These are phyloP conservation scores for Dasysyrphus albostriatus DNA, from an alignment of 2,888 invertebrate genomes.

Conservation along the genomic window DNA sequence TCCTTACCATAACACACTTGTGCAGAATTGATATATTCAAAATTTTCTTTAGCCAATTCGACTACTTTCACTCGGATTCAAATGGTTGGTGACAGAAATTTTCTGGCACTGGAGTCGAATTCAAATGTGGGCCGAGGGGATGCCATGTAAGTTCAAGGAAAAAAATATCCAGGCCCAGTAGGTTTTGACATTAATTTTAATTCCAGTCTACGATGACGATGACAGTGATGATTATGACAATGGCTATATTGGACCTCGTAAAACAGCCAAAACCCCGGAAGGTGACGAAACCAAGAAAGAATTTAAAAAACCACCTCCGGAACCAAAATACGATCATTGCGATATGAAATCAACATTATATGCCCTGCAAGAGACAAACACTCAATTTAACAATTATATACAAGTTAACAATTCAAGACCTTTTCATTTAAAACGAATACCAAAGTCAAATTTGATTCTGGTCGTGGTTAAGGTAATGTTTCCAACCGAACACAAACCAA, in stretches of 20 bases:
- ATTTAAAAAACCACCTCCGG: slow-evolving; percentile 81
- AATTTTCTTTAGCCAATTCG: slow-evolving; percentile 83
- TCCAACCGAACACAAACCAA: slow-evolving; percentile 82
- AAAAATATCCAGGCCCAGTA: not conserved
- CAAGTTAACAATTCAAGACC: slow-evolving; percentile 85
- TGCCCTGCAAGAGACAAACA: slow-evolving; percentile 86
- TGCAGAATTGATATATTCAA: not conserved
- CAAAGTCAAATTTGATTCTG: slow-evolving; percentile 91
- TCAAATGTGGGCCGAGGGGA: slow-evolving; percentile 82
- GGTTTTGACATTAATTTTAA: not conserved
- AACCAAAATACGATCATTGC: slow-evolving; percentile 85
- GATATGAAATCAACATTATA: slow-evolving; percentile 90
- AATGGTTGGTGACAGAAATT: slow-evolving; percentile 84
- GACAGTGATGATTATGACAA: slow-evolving; percentile 84
- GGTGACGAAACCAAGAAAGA: slow-evolving; percentile 83
- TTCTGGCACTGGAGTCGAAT: slow-evolving; percentile 81
- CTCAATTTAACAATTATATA: slow-evolving; percentile 84
- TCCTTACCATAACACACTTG: not conserved
- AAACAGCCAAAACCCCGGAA: slow-evolving; percentile 79
- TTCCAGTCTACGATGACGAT: slow-evolving; percentile 83
- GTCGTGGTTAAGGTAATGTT: slow-evolving; percentile 88
- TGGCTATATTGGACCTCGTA: slow-evolving; percentile 78
- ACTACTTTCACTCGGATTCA: slow-evolving; percentile 81
- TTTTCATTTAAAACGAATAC: slow-evolving; percentile 89
- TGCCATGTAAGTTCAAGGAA: slow-evolving; percentile 80